Evolutionary conservation across 92 coral and sea anemone species (phyloP).

Genomic region (Isaurus tuberculatus): DNA sequence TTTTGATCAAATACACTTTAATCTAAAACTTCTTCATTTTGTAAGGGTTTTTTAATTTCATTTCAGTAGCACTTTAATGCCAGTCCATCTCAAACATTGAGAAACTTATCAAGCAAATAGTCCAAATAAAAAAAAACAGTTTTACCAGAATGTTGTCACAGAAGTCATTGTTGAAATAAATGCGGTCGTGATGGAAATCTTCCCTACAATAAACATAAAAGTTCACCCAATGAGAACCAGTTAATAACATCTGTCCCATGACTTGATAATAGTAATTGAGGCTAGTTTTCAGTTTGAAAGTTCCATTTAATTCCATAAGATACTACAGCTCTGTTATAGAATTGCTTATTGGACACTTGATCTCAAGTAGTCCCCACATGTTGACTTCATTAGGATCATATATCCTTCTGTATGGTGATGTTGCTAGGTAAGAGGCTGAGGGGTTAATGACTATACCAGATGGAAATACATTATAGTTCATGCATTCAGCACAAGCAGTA

Average conservation of each 20-base stretch:
- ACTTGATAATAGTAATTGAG: conserved; percentile 52
- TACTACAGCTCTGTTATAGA: conserved; percentile 42
- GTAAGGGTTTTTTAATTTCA: too few relatives aligned
- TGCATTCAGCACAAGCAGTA: conserved; percentile 32
- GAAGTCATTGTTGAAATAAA: not conserved
- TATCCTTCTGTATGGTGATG: conserved; percentile 42
- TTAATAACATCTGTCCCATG: conserved; percentile 40
- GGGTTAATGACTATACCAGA: conserved; percentile 44
- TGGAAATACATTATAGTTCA: conserved; percentile 25
- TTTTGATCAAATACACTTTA: too few relatives aligned
- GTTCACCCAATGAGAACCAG: conserved; percentile 36
- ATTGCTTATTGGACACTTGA: conserved; percentile 37
- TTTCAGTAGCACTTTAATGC: too few relatives aligned
- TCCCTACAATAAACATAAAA: conserved; percentile 38
- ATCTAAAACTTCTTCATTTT: too few relatives aligned
- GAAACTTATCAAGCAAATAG: not conserved
- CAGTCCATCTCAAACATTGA: too few relatives aligned
- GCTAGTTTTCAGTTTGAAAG: conserved; percentile 18
- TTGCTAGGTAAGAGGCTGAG: conserved; percentile 28
- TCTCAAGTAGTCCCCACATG: conserved; percentile 51
- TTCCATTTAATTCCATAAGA: conserved; percentile 18
- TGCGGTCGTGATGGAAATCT: conserved; percentile 45
- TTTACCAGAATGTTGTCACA: conserved; percentile 15
- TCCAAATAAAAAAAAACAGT: conserved; percentile 37
- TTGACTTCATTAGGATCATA: conserved; percentile 30